Evolutionary conservation across 2,113 vertebrate species (phyloP).

Genomic region (Strigops habroptila): DNA sequence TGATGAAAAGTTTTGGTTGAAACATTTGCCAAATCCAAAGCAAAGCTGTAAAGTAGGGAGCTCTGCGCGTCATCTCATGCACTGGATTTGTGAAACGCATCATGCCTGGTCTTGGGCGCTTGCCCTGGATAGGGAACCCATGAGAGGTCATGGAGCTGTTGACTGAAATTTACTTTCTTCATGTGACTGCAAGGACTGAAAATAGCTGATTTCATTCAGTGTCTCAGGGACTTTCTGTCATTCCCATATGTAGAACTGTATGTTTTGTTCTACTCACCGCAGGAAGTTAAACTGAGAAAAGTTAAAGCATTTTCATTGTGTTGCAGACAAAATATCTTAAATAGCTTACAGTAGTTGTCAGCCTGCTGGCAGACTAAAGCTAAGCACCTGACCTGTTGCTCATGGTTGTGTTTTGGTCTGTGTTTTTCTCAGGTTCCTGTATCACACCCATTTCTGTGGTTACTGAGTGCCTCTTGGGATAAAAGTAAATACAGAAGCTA

Average conservation of each 20-base stretch:
- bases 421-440: not conserved
- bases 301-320: not conserved
- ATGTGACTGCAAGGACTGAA: not conserved
- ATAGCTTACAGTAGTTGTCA: not conserved
- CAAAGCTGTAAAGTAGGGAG: not conserved
- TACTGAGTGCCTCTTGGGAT: not conserved
- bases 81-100: not conserved
- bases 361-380: not conserved
- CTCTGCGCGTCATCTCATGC: rapidly evolving
- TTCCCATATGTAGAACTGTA: not conserved
- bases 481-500: not conserved
- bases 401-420: not conserved
- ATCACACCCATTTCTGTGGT: not conserved
- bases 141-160: not conserved
- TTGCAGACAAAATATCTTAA: not conserved
- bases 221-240: not conserved
- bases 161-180: not conserved
- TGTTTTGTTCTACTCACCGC: not conserved
- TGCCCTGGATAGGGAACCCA: not conserved
- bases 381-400: not conserved
- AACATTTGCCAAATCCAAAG: not conserved
- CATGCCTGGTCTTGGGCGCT: not conserved
- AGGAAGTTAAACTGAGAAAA: not conserved
- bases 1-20: not conserved
- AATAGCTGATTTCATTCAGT: not conserved